Percentiles rank a stretch among this genome's conserved stretches.
These are phyloP conservation scores for Motacilla tschutschensis DNA, from an alignment of 2,113 vertebrate genomes.

Conservation along the genomic window DNA sequence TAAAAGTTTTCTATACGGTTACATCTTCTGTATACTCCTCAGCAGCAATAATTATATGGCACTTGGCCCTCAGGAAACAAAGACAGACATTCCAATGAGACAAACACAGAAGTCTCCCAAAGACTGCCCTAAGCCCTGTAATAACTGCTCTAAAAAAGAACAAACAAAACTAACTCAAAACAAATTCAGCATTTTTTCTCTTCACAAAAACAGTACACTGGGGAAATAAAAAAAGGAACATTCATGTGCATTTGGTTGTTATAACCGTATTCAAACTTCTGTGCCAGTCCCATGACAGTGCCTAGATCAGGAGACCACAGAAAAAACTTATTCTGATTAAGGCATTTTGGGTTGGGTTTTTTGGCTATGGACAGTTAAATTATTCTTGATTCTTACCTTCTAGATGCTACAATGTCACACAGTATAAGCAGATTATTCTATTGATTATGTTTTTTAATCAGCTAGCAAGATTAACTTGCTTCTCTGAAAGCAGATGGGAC, in stretches of 20 bases:
- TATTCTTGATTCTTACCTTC: neutral
- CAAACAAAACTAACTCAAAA: neutral
- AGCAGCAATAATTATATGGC: neutral
- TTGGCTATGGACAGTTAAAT: neutral
- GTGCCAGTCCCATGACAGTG: neutral
- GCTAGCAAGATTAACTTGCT: neutral
- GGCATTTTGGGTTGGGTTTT: fast-evolving
- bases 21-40: neutral
- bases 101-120: neutral
- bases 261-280: neutral
- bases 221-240: neutral
- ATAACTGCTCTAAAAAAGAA: neutral
- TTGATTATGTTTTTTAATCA: neutral
- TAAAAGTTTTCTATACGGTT: neutral
- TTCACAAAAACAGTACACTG: neutral
- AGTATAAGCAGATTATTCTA: neutral
- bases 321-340: neutral
- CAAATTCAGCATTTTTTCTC: neutral
- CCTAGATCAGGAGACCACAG: neutral
- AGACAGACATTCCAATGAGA: neutral
- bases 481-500: neutral
- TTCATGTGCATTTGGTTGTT: neutral
- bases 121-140: neutral
- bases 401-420: neutral
- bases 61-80: neutral